Evolutionary conservation across 2,113 vertebrate species (phyloP).

Genomic region (Cyprinodon tularosa): DNA sequence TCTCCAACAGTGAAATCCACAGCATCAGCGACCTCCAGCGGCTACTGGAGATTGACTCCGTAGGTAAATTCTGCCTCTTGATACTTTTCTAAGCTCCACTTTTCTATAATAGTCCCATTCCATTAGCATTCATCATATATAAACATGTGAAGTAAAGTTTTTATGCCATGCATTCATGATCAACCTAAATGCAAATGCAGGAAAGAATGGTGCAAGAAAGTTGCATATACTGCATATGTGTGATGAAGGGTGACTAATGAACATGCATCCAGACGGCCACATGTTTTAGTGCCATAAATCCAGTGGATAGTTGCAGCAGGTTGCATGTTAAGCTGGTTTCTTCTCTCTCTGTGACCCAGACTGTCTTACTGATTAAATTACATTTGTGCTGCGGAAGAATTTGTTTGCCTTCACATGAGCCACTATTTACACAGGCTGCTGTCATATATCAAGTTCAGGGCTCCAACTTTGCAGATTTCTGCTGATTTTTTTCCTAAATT

Average conservation of each 20-base stretch:
- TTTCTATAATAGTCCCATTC: not conserved
- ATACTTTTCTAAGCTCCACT: slow-evolving; percentile 46
- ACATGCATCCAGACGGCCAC: slow-evolving; percentile 17
- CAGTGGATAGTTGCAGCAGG: slow-evolving; percentile 31
- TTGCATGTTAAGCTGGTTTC: slow-evolving; percentile 23
- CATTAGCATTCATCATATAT: not conserved
- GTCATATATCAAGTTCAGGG: slow-evolving; percentile 54
- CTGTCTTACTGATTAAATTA: slow-evolving; percentile 61
- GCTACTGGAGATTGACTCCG: slow-evolving; percentile 97
- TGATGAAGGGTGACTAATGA: slow-evolving; percentile 48
- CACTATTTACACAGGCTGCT: slow-evolving; percentile 73
- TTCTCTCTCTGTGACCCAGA: slow-evolving; percentile 32
- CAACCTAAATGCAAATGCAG: not conserved
- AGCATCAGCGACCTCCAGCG: slow-evolving; percentile 99
- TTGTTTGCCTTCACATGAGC: slow-evolving; percentile 64
- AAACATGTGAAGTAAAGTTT: not conserved
- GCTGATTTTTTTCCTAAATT: not conserved
- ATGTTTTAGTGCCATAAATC: slow-evolving; percentile 42
- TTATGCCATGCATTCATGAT: not conserved
- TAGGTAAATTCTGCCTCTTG: slow-evolving; percentile 94
- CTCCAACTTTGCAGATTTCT: slow-evolving; percentile 37
- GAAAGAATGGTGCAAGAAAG: not conserved
- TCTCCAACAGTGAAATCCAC: slow-evolving; percentile 95
- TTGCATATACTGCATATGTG: slow-evolving; percentile 24
- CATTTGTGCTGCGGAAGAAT: slow-evolving; percentile 53